Base-by-base conservation (phyloP, 1,140 invertebrate genomes). In the Coenobita brevimanus region DNA sequence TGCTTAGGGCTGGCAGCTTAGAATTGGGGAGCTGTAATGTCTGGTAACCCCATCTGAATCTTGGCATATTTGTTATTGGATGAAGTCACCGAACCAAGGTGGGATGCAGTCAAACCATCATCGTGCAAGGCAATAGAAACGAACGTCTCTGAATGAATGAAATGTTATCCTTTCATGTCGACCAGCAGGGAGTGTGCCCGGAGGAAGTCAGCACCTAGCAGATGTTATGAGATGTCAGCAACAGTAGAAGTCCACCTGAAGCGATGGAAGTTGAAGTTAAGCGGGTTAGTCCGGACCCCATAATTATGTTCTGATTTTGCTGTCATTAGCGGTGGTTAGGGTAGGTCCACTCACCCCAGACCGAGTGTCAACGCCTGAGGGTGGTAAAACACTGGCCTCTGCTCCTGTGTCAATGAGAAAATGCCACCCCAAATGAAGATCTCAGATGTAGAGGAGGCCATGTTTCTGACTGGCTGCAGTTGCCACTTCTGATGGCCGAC, bases 171-270 rank as follows among this genome's bases (percentile, higher is more conserved):
- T 73, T 73, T 73, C 13, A 78, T 21, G 57, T 67, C 82, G 43
- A 64, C 46, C n/a, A 21, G 41, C 24, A 67, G 67, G 50, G 62
- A 71, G 60, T 24, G 67, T 21, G 30, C 89, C 24, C 41, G 21
- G 8, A 89, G 33, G 76, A 89, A 89, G 38, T 89, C 89, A 0
- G 71, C 57, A 6, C 89, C 89, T 6, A 90, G 33, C 27, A 75
- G 71, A 24, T 33, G 21, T 41, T 75, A 36, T 38, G 71, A 90
- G 86, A 90, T 78, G 17, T 43, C 89, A 27, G 89, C 89, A 27
- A 89, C 67, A 30, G 43, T 80, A 57, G 89, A 89, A 30, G 69
- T 30, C 62, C 69, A 89, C 1, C 1, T 27, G 46, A 89, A 89
- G 15, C 86, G 64, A n/a, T 69, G 67, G 27, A 6, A 10, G n/a